Percentiles rank a stretch among this genome's conserved stretches.
Evolutionary conservation across 2,888 invertebrate species (phyloP).

Genomic region (Eulithis testata): DNA sequence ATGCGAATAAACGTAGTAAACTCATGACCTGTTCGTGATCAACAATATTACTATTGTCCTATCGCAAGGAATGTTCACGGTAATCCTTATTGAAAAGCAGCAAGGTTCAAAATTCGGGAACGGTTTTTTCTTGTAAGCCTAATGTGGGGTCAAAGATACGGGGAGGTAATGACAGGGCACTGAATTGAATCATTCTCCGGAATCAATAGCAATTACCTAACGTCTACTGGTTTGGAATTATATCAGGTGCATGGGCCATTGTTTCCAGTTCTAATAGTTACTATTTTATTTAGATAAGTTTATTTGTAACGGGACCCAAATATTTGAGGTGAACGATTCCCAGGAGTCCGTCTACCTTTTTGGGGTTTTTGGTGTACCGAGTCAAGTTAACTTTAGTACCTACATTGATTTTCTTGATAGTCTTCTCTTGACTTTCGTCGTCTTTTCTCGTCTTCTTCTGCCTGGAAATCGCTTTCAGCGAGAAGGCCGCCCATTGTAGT

Average conservation of each 20-base stretch:
- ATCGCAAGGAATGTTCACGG: conserved; percentile 10
- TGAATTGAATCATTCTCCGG: conserved; percentile 58
- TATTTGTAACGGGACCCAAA: conserved; percentile 44
- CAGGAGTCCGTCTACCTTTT: conserved; percentile 39
- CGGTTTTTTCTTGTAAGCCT: conserved; percentile 19
- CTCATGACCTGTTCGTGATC: conserved; percentile 55
- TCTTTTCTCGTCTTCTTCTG: too few relatives aligned
- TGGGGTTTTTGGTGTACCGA: neutral
- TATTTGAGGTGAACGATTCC: conserved; percentile 48
- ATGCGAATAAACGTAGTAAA: conserved; percentile 60
- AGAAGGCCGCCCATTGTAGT: too few relatives aligned
- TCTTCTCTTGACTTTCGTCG: too few relatives aligned
- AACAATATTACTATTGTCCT: conserved; percentile 43
- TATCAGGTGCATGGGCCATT: conserved; percentile 60
- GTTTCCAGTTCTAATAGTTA: conserved; percentile 57
- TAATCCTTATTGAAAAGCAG: conserved; percentile 18
- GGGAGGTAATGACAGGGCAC: conserved; percentile 71
- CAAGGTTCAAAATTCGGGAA: conserved; percentile 30
- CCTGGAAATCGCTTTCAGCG: too few relatives aligned
- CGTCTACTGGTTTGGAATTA: conserved; percentile 54
- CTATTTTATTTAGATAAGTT: conserved; percentile 42
- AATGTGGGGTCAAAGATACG: conserved; percentile 76
- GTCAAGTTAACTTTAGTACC: too few relatives aligned
- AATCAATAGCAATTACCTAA: conserved; percentile 62
- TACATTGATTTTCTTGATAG: too few relatives aligned